These are phyloP conservation scores for Sesia bembeciformis DNA, from an alignment of 2,888 invertebrate genomes.

Conservation along the genomic window DNA sequence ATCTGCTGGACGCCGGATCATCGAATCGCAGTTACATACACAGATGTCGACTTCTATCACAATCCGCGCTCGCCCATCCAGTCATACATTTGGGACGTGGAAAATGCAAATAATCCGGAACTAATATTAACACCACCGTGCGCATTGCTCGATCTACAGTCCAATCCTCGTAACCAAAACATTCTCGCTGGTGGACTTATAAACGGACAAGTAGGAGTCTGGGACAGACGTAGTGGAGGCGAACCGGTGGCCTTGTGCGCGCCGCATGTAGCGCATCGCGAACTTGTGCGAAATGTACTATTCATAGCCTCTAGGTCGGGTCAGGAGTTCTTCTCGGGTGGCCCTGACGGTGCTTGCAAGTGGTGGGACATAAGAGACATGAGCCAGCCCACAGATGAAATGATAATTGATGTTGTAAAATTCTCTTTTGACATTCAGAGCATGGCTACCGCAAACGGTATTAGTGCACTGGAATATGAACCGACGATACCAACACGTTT, in stretches of 20 bases:
- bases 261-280: conserved; percentile 88
- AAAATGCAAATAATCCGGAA: conserved; percentile 86
- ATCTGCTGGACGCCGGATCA: conserved; percentile 91
- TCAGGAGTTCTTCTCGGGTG: conserved; percentile 92
- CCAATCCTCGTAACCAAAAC: conserved; percentile 85
- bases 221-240: conserved; percentile 86
- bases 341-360: conserved; percentile 90
- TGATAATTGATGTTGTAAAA: conserved; percentile 79
- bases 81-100: conserved; percentile 91
- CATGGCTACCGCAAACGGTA: conserved; percentile 73
- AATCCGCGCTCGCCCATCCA: conserved; percentile 30
- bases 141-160: conserved; percentile 85
- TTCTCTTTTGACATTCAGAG: conserved; percentile 60
- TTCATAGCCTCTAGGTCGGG: conserved; percentile 96
- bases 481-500: conserved; percentile 83
- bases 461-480: conserved; percentile 80
- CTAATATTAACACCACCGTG: conserved; percentile 79
- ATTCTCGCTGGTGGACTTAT: conserved; percentile 79
- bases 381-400: conserved; percentile 76
- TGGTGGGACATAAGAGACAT: conserved; percentile 86
- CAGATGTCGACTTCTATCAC: conserved; percentile 83
- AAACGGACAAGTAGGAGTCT: conserved; percentile 79
- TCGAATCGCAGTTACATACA: conserved; percentile 87
- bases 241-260: conserved; percentile 81
- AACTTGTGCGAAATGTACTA: conserved; percentile 86